Evolutionary conservation across 37 sponge, comb jelly and placozoan genomes (phyloP).

Genomic region (Chondrilla cf. caribensis): DNA sequence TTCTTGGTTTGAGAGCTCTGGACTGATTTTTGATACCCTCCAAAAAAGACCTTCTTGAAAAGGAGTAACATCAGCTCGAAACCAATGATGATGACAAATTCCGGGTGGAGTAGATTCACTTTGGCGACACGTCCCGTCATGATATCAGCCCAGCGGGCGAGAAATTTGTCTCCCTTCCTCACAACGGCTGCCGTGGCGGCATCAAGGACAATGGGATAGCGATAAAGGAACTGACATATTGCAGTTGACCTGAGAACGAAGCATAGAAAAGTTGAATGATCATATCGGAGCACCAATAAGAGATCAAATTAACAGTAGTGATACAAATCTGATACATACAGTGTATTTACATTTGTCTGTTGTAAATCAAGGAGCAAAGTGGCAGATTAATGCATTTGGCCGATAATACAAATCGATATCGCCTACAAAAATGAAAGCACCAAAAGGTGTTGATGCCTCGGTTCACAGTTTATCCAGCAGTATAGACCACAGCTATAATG

Average conservation of each 20-base stretch:
- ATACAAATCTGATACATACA: too few species aligned
- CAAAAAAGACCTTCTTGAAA: constrained; percentile 18
- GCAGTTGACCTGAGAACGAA: background rate
- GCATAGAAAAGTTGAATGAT: background rate
- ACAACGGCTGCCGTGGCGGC: constrained; percentile 24
- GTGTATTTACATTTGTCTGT: too few species aligned
- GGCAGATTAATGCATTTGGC: too few species aligned
- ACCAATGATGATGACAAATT: constrained; percentile 37
- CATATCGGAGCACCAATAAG: too few species aligned
- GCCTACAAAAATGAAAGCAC: too few species aligned
- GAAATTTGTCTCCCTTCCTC: constrained; percentile 44
- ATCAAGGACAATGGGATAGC: constrained; percentile 30
- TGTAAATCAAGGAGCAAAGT: too few species aligned
- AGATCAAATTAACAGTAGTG: too few species aligned
- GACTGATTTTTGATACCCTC: background rate
- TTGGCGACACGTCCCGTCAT: constrained; percentile 51
- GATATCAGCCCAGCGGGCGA: constrained; percentile 47
- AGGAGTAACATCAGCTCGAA: constrained; percentile 34
- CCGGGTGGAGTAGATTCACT: constrained; percentile 35
- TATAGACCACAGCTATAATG: too few species aligned
- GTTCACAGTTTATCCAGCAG: too few species aligned
- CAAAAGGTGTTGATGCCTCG: too few species aligned
- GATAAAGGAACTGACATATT: background rate
- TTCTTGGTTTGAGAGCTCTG: background rate
- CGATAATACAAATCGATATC: too few species aligned